Conservation (phyloP, 2,113 vertebrate species). For the Sprattus sprattus region DNA sequence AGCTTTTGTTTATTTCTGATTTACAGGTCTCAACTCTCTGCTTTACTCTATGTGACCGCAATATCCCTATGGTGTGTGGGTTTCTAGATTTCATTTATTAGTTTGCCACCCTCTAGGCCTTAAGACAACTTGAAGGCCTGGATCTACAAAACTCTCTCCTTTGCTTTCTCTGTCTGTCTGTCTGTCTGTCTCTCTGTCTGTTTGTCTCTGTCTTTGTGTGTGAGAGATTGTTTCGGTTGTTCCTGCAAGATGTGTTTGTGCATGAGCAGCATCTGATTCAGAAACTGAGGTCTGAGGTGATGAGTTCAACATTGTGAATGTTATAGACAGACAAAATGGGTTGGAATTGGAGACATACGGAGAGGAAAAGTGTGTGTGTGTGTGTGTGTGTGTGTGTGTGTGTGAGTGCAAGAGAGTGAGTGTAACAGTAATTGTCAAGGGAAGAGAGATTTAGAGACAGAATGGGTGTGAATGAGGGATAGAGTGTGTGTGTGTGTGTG, state of each 20-base stretch:
- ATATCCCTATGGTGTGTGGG: background rate
- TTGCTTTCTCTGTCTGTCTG: background rate
- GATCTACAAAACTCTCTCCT: background rate
- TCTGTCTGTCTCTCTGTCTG: background rate
- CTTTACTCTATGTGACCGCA: background rate
- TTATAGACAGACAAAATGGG: too few relatives aligned
- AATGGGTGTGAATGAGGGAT: background rate
- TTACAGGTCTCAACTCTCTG: background rate
- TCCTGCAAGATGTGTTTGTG: too few relatives aligned
- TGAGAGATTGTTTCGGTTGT: background rate
- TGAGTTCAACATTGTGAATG: background rate
- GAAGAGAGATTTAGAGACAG: background rate
- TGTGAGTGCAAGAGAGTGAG: background rate
- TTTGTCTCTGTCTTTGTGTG: background rate
- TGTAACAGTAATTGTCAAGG: background rate
- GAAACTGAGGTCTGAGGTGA: background rate
- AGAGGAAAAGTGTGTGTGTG: too few relatives aligned
- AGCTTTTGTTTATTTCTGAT: background rate
- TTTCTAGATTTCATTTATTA: background rate
- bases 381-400: background rate
- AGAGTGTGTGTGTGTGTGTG: constrained; percentile 7
- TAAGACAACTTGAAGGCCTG: background rate
- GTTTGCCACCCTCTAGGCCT: background rate
- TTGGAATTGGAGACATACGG: too few relatives aligned
- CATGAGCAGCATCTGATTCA: too few relatives aligned